These are phyloP conservation scores for Bujurquina vittata DNA, from an alignment of 2,113 vertebrate species.

Conservation along the genomic window DNA sequence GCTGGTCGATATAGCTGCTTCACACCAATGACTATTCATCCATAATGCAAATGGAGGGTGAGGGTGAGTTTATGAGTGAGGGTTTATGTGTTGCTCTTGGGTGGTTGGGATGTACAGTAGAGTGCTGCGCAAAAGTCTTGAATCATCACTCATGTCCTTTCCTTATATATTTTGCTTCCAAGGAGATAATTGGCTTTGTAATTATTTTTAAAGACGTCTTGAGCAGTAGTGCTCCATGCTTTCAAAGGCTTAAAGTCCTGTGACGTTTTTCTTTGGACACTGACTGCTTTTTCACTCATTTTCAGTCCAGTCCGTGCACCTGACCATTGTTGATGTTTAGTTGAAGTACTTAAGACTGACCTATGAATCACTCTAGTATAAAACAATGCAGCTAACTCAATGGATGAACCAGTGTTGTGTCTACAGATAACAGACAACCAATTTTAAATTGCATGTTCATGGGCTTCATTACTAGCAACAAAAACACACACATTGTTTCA, in stretches of 20 bases:
- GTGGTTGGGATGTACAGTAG: not conserved
- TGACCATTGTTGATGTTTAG: too few relatives aligned
- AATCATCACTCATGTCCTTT: not conserved
- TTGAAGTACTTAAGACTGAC: too few relatives aligned
- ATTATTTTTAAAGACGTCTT: not conserved
- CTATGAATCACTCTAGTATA: too few relatives aligned
- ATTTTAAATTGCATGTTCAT: too few relatives aligned
- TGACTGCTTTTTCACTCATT: too few relatives aligned
- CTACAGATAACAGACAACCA: too few relatives aligned
- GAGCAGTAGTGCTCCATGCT: not conserved
- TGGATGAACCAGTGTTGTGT: too few relatives aligned
- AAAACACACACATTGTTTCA: not conserved
- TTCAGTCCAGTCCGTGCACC: too few relatives aligned
- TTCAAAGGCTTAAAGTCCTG: rapidly evolving
- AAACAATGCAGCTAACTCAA: too few relatives aligned
- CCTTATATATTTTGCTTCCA: not conserved
- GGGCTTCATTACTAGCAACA: not conserved
- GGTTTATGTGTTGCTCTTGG: constrained; percentile 1
- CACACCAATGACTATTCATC: constrained; percentile 62
- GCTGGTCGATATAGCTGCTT: constrained; percentile 54
- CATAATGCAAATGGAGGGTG: constrained; percentile 44
- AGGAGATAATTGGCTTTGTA: not conserved
- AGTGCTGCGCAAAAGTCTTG: not conserved
- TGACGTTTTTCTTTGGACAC: too few relatives aligned
- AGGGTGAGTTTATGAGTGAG: not conserved